Evolutionary conservation across 1,140 invertebrate genomes (phyloP).

Genomic region (Drosophila ohnishii): DNA sequence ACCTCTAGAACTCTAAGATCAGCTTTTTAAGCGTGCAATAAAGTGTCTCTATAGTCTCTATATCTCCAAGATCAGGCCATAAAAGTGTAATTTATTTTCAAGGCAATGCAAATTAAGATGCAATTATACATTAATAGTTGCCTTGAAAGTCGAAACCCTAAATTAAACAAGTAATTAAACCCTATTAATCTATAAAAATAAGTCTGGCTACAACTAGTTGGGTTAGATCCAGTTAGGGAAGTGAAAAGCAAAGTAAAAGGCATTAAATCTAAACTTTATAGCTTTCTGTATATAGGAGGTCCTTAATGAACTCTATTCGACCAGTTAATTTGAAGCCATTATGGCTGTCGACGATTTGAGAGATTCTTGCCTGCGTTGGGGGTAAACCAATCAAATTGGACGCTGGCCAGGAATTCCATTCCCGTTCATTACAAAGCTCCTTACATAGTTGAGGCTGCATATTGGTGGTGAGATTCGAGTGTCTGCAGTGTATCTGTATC

Average conservation of each 20-base stretch:
- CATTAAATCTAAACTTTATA: background rate
- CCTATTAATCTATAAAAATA: background rate
- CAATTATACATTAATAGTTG: background rate
- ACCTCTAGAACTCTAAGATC: background rate
- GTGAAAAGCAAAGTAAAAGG: background rate
- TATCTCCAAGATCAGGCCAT: background rate
- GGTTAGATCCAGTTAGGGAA: background rate
- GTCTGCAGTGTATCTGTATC: background rate
- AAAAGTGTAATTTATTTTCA: background rate
- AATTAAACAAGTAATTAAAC: background rate
- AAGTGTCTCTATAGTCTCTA: background rate
- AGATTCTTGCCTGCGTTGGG: slow-evolving; percentile 16
- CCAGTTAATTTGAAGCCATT: slow-evolving; percentile 6
- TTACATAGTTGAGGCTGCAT: slow-evolving; percentile 21
- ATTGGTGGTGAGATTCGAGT: slow-evolving; percentile 3
- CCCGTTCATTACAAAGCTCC: slow-evolving; percentile 27
- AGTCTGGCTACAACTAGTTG: background rate
- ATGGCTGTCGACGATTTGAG: background rate
- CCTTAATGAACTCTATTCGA: slow-evolving; percentile 14
- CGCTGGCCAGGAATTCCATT: slow-evolving; percentile 32
- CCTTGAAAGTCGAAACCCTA: background rate
- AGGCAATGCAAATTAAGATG: background rate
- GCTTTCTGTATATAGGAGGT: background rate
- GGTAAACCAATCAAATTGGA: slow-evolving; percentile 24
- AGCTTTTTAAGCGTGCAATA: background rate